Percentiles rank a stretch among this genome's conserved stretches.
phyloP scores from a whole-genome alignment of 2,888 invertebrate genomes.

The Thereva unica region DNA sequence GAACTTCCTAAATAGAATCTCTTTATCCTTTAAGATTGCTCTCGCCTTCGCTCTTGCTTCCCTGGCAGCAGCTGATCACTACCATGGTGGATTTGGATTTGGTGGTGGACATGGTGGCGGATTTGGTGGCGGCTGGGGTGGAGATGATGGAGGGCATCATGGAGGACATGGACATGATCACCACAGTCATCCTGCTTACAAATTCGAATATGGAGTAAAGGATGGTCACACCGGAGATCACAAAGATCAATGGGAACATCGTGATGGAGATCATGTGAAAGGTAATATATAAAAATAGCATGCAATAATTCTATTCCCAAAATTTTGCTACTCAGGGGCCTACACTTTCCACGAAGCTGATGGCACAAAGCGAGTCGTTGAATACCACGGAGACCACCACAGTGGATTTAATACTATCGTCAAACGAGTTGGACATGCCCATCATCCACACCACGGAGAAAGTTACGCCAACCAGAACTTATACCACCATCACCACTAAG shows the following conservation, averaged over 20 bases:
- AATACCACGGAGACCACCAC: slow-evolving; percentile 63
- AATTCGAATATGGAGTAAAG: slow-evolving; percentile 60
- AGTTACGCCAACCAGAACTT: slow-evolving; percentile 32
- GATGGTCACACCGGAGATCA: slow-evolving; percentile 60
- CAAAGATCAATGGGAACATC: slow-evolving; percentile 60
- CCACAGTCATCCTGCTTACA: slow-evolving; percentile 58
- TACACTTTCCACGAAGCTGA: slow-evolving; percentile 72
- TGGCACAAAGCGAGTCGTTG: slow-evolving; percentile 63
- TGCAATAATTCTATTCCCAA: neutral
- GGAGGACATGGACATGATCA: slow-evolving; percentile 45
- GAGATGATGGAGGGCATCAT: slow-evolving; percentile 8
- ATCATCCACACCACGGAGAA: slow-evolving; percentile 49
- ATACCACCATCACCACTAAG: slow-evolving; percentile 17
- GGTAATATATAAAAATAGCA: slow-evolving; percentile 42
- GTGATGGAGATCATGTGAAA: slow-evolving; percentile 62
- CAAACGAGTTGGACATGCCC: slow-evolving; percentile 58
- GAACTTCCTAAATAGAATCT: too few species aligned
- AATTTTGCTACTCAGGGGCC: slow-evolving; percentile 44
- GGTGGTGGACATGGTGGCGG: slow-evolving; percentile 12
- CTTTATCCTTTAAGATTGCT: too few species aligned
- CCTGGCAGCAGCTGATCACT: too few species aligned
- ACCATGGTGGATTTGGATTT: neutral
- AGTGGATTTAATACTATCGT: slow-evolving; percentile 63
- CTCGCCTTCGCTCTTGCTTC: too few species aligned
- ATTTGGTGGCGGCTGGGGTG: slow-evolving; percentile 6